Conservation (phyloP, 2,797 vertebrate genomes). For the Limnodromus scolopaceus region DNA sequence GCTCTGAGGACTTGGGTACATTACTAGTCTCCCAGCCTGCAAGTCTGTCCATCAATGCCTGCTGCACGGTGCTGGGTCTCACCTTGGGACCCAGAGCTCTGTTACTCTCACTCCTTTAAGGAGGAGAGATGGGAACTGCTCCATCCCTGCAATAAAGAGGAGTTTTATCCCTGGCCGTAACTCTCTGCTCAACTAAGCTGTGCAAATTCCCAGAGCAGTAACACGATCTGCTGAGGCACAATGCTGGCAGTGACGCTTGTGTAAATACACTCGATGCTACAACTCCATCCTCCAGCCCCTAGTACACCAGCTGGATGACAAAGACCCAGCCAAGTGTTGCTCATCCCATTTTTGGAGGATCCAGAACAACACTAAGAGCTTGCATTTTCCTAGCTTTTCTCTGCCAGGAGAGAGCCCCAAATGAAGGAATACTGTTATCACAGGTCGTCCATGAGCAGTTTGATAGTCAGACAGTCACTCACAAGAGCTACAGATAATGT, state of each 20-base stretch:
- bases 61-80: background rate
- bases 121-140: background rate
- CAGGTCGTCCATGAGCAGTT: background rate
- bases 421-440: background rate
- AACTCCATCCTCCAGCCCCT: background rate
- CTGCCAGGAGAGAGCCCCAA: background rate
- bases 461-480: background rate
- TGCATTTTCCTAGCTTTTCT: background rate
- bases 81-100: background rate
- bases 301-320: background rate
- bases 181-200: background rate
- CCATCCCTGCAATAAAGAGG: background rate
- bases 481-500: background rate
- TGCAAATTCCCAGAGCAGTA: background rate
- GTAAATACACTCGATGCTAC: accelerated
- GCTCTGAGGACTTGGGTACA: background rate
- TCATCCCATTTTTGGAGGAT: background rate
- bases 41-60: background rate
- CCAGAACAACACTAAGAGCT: background rate
- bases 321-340: background rate
- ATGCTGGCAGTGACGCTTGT: accelerated
- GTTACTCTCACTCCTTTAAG: background rate
- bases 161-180: background rate
- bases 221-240: background rate
- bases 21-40: background rate